Base-by-base conservation (phyloP, 2,113 vertebrate species). In the Litocranius walleri region DNA sequence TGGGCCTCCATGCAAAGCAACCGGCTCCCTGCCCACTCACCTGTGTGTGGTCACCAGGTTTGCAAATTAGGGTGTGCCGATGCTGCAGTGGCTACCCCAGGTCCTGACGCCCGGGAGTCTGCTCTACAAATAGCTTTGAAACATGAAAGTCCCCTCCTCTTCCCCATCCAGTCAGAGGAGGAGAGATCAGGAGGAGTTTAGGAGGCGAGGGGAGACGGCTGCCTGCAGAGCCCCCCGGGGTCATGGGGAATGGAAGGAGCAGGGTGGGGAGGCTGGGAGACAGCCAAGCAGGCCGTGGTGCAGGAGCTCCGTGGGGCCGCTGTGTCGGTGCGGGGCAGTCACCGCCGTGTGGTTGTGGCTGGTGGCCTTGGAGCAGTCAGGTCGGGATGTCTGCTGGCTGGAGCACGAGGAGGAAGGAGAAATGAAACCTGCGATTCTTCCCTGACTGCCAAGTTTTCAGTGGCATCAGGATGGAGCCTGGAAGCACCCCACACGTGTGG, bases 1-100 rank as follows among this genome's bases (percentile, higher is more conserved):
- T 57, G 3, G 21, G 15, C 59, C 67, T 86, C 61, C 36, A 89
- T 45, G 94, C 95, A 92, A 96, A 95, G 61, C 67, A 45, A 74
- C 33, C 2, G 3, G 50, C 50, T 61, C 45, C 81, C 80, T 19
- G 6, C 13, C 8, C 33, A 21, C 59, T 36, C 27, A 12, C 62
- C 74, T n/a, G 7, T 3, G 5, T 0, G 5, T 4, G 45, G 57
- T 74, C 43, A 15, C 45, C 52, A 21, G 40, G 36, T 15, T 57
- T 87, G 95, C 93, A 86, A 50, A 95, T 17, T 3, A 7, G 57
- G 36, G 61, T 3, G 4, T 15, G 3, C 7, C 48, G 0, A 50
- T 17, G 0, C 71, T 33, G 29, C n/a, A 0, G 16, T 6, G 15
- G 82, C 43, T 4, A 0, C 56, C 62, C 50, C 27, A 6, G 25